A percentile compares a stretch with the other conserved stretches of the same genome.
phyloP scores from a whole-genome alignment of 2,797 vertebrate genomes.

The Xerus rutilus region DNA sequence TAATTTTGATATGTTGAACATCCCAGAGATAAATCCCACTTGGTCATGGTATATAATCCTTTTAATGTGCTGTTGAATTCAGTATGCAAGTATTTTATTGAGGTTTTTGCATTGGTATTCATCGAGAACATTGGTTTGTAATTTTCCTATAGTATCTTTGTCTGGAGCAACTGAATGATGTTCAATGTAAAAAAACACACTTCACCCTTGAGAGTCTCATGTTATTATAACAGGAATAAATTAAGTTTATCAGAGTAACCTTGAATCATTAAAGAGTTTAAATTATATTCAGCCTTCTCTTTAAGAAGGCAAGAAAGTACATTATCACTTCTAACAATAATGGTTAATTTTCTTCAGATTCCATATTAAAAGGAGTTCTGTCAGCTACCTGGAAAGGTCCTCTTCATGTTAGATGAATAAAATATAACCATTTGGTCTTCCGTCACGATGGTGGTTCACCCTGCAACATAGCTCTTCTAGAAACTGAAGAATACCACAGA shows the following conservation, averaged over 20 bases:
- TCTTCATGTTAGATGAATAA: conserved; percentile 37
- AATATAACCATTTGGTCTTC: background rate
- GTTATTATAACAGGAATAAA: background rate
- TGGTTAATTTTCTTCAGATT: conserved; percentile 11
- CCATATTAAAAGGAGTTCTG: conserved; percentile 22
- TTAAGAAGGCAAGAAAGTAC: conserved; percentile 23
- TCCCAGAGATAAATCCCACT: background rate
- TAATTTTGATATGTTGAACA: background rate
- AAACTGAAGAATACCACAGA: conserved; percentile 55
- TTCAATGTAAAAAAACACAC: conserved; percentile 32
- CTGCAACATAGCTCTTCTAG: conserved; percentile 2
- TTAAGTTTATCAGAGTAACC: conserved; percentile 27
- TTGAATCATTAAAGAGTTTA: background rate
- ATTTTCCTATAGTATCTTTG: background rate
- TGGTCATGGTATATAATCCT: background rate
- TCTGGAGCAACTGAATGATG: background rate
- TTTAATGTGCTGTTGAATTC: conserved; percentile 22
- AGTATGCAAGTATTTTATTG: background rate
- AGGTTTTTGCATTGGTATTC: conserved; percentile 8
- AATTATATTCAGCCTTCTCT: background rate
- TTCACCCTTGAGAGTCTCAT: background rate
- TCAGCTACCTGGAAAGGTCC: background rate
- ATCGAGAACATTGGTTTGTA: background rate
- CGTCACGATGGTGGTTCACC: background rate
- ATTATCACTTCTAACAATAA: conserved; percentile 19